phyloP scores from a whole-genome alignment of 1,140 invertebrate genomes.

The Drosophila sturtevanti region DNA sequence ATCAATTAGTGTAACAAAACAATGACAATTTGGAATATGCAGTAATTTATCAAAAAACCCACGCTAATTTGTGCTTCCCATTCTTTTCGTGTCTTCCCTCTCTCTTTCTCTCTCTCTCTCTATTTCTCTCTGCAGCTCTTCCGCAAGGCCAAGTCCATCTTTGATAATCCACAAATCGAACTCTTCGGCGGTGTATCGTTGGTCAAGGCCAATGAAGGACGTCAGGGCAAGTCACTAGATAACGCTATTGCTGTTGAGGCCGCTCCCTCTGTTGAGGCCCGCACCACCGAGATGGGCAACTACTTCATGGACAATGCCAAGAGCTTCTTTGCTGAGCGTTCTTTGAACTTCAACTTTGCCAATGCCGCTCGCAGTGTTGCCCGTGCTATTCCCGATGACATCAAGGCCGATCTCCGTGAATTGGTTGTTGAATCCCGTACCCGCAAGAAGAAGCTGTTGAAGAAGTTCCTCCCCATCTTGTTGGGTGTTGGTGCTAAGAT shows the following conservation, averaged over 20 bases:
- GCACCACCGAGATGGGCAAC: constrained; percentile 85
- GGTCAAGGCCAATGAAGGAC: constrained; percentile 83
- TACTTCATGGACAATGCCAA: constrained; percentile 84
- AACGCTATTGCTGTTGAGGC: constrained; percentile 83
- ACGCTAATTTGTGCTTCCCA: constrained; percentile 41
- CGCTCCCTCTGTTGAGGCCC: constrained; percentile 83
- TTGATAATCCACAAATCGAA: constrained; percentile 85
- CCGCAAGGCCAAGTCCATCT: constrained; percentile 86
- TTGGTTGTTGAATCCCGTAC: constrained; percentile 86
- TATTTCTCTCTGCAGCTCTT: constrained; percentile 82
- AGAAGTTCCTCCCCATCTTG: constrained; percentile 85
- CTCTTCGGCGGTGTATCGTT: constrained; percentile 85
- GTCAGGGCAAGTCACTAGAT: constrained; percentile 80
- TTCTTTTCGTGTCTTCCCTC: constrained; percentile 42
- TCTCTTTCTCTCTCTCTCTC: not conserved
- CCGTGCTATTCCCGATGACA: constrained; percentile 83
- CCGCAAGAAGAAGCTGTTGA: constrained; percentile 86
- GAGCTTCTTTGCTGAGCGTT: constrained; percentile 85
- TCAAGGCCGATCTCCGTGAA: constrained; percentile 84
- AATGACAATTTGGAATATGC: not conserved
- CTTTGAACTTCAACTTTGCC: constrained; percentile 84
- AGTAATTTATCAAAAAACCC: not conserved
- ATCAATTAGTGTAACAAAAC: not conserved
- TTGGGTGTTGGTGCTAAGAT: constrained; percentile 86
- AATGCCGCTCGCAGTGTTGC: constrained; percentile 84